A percentile compares a stretch with the other conserved stretches of the same genome.
Evolutionary conservation across 2,113 vertebrate genomes (phyloP).

Genomic region (Pygoscelis adeliae): DNA sequence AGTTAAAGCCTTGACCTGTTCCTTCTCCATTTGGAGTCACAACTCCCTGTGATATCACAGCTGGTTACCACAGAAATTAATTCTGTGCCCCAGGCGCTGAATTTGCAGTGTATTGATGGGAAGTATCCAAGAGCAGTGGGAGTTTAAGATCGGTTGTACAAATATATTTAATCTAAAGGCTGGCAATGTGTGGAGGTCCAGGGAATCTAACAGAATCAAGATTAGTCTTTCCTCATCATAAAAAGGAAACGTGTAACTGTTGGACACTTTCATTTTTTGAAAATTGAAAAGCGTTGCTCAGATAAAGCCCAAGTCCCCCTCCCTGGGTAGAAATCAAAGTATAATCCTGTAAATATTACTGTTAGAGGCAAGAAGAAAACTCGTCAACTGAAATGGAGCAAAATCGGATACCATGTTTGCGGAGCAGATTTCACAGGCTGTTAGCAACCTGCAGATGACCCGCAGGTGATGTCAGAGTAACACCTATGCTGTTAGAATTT

Average conservation of each 20-base stretch:
- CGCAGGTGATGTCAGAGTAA: fast-evolving
- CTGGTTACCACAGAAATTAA: not conserved
- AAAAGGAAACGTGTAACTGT: not conserved
- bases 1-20: not conserved
- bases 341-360: not conserved
- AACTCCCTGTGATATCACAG: not conserved
- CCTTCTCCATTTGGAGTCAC: not conserved
- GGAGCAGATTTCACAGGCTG: not conserved
- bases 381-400: not conserved
- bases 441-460: not conserved
- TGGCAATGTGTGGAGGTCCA: not conserved
- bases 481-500: not conserved
- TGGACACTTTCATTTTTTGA: not conserved
- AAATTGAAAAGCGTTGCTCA: not conserved
- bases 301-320: not conserved
- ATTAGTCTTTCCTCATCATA: not conserved
- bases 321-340: not conserved
- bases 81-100: not conserved
- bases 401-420: not conserved
- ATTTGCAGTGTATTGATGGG: not conserved
- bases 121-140: not conserved
- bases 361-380: not conserved
- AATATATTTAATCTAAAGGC: not conserved
- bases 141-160: not conserved
- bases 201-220: not conserved